These are phyloP conservation scores for Uloborus diversus DNA, from an alignment of 1,140 invertebrate genomes.

Conservation along the genomic window DNA sequence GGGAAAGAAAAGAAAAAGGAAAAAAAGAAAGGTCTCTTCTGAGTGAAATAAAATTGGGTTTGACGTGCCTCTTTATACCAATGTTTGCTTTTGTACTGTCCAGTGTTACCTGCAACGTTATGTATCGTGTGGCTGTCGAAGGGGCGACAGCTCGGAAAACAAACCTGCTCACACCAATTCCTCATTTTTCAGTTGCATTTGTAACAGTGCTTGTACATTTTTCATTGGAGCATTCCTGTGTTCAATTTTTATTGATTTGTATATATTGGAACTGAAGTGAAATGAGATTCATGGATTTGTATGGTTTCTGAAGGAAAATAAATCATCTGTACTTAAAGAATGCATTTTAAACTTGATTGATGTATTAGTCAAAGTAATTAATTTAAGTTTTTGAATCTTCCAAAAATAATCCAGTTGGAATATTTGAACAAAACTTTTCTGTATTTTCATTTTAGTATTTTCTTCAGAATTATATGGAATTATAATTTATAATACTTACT, in stretches of 20 bases:
- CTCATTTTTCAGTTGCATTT: conserved; percentile 19
- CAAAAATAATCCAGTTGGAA: no score
- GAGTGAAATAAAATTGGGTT: conserved; percentile 5
- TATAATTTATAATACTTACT: no score
- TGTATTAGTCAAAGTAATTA: no score
- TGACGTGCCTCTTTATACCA: conserved; percentile 19
- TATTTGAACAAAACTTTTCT: no score
- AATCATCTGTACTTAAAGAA: no score
- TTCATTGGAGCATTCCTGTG: conserved; percentile 28
- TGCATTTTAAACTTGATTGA: no score
- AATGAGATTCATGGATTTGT: no score
- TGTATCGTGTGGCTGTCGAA: conserved; percentile 24
- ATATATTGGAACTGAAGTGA: no score
- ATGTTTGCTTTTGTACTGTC: conserved; percentile 39
- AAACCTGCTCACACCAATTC: conserved; percentile 37
- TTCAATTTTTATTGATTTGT: conserved; percentile 14
- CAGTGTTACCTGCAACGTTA: neutral
- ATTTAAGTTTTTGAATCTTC: no score
- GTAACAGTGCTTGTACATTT: conserved; percentile 48
- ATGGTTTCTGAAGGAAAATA: no score
- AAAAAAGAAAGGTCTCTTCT: conserved; percentile 57
- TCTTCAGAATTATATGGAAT: no score
- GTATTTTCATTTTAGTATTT: no score
- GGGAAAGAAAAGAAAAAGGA: conserved; percentile 57
- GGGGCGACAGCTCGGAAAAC: conserved; percentile 1